Evolutionary conservation across 2,113 vertebrate species (phyloP).

Genomic region (Brachyhypopomus occidentalis): DNA sequence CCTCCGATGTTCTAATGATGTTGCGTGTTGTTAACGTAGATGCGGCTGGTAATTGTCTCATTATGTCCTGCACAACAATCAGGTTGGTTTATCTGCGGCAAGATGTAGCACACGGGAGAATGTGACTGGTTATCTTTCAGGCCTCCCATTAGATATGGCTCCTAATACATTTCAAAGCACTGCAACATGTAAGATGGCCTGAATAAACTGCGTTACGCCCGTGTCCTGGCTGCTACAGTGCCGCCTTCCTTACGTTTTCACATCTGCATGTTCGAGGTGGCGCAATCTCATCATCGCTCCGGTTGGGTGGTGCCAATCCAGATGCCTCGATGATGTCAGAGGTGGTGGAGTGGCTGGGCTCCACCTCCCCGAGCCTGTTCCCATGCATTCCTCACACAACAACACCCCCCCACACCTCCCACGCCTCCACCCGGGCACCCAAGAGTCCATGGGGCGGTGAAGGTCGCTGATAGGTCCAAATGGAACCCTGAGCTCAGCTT

Average conservation of each 20-base stretch:
- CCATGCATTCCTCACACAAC: constrained; percentile 63
- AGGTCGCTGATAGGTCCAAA: constrained; percentile 59
- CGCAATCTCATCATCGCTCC: constrained; percentile 11
- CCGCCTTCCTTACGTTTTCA: neutral
- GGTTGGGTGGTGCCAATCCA: constrained; percentile 31
- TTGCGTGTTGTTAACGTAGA: no score
- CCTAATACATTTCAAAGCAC: neutral
- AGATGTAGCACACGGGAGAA: neutral
- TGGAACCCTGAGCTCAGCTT: constrained; percentile 72
- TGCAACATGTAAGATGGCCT: no score
- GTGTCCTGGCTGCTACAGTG: no score
- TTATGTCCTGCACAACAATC: no score
- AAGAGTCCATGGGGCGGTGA: constrained; percentile 45
- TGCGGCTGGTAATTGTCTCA: no score
- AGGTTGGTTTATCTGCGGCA: neutral
- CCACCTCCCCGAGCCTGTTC: constrained; percentile 48
- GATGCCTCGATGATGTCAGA: constrained; percentile 10
- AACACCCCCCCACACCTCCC: constrained; percentile 63
- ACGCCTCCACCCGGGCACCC: constrained; percentile 44
- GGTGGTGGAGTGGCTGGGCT: constrained; percentile 7
- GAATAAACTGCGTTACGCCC: neutral
- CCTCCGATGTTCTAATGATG: neutral
- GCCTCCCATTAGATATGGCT: neutral
- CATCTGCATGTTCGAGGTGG: neutral
- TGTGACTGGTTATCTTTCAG: neutral